Base-by-base conservation (phyloP, 23 tunicate species). In the Clavelina lepadiformis region DNA sequence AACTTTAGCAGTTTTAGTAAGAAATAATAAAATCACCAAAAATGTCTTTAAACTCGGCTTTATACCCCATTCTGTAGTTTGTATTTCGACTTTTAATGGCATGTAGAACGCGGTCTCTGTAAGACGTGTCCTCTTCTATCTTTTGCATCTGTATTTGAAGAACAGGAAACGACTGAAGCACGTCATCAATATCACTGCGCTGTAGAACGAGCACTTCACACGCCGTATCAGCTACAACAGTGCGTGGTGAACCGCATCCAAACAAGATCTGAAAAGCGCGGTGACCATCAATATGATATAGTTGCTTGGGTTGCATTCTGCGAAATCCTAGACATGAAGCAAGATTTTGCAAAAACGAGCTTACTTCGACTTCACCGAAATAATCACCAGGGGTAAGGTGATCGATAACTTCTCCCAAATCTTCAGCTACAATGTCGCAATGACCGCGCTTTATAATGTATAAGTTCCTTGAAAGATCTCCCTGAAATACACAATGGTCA, bases 281-380 rank as follows among this genome's bases (percentile, higher is more conserved):
- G 50, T n/a, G n/a, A n/a, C n/a, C n/a, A n/a, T n/a, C n/a, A n/a
- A n/a, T n/a, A n/a, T n/a, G n/a, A n/a, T n/a, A n/a, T n/a, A n/a
- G n/a, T n/a, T n/a, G n/a, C n/a, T n/a, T n/a, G n/a, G n/a, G n/a
- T n/a, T n/a, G n/a, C n/a, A n/a, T n/a, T n/a, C n/a, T n/a, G n/a
- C n/a, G n/a, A n/a, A n/a, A n/a, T n/a, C n/a, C n/a, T n/a, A n/a
- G n/a, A n/a, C n/a, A n/a, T n/a, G n/a, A n/a, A n/a, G n/a, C n/a
- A n/a, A n/a, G n/a, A n/a, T n/a, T n/a, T n/a, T n/a, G n/a, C n/a
- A n/a, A n/a, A n/a, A n/a, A n/a, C n/a, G n/a, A n/a, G n/a, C 3
- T 46, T 63, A 89, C 97, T 80, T 81, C 97, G 25, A 52, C 36
- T 75, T 89, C 97, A 29, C 97, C 97, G 56, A 89, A 89, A 66